These are phyloP conservation scores for Anguilla megastoma DNA, from an alignment of 2,797 vertebrate species.

Conservation along the genomic window DNA sequence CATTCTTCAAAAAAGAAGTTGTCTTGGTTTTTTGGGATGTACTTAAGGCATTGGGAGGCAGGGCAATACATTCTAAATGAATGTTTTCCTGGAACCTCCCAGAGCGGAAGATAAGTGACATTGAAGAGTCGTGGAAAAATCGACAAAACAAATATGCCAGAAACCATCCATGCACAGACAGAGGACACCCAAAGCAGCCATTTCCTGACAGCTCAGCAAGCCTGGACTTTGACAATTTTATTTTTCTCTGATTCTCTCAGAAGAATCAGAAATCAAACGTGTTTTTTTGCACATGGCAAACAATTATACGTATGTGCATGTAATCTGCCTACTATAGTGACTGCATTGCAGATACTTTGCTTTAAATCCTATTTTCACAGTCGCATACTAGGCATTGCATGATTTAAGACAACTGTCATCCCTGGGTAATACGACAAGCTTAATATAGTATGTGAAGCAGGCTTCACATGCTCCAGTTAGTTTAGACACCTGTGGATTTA, in stretches of 20 bases:
- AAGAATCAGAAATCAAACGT: background rate
- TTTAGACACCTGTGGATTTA: background rate
- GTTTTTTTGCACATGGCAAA: background rate
- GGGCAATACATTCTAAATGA: conserved; percentile 1
- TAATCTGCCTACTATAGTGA: background rate
- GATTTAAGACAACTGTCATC: background rate
- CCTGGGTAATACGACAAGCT: background rate
- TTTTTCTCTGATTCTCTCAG: background rate
- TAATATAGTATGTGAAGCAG: background rate
- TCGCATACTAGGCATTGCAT: background rate
- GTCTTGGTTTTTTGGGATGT: background rate
- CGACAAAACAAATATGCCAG: background rate
- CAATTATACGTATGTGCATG: background rate
- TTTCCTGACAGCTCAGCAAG: background rate
- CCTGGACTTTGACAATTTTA: background rate
- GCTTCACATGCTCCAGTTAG: background rate
- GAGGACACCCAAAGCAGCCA: background rate
- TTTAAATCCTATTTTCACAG: background rate
- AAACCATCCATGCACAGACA: background rate
- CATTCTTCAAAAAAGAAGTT: conserved; percentile 9
- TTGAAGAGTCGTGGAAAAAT: conserved; percentile 8
- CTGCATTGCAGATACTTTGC: background rate
- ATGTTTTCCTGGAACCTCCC: background rate
- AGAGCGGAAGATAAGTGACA: conserved; percentile 16
- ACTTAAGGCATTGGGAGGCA: background rate